Conservation (phyloP, 1,140 invertebrate species). For the Eupeodes corollae region DNA sequence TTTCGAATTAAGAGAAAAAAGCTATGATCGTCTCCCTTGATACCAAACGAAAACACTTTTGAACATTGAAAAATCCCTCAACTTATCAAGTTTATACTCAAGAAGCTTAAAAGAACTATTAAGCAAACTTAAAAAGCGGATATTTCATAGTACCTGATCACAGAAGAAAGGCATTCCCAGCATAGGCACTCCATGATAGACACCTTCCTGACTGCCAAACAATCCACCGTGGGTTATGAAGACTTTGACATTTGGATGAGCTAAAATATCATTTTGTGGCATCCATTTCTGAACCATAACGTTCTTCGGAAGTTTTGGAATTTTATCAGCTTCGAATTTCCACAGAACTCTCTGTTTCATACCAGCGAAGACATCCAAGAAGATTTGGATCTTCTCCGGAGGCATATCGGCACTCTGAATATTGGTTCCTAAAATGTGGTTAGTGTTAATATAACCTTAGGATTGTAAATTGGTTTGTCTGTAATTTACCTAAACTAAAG, state of each 20-base stretch:
- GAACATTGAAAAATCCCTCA: no score
- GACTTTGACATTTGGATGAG: conserved; percentile 43
- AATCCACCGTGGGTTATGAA: conserved; percentile 52
- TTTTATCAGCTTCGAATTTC: conserved; percentile 45
- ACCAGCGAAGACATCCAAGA: conserved; percentile 39
- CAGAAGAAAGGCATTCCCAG: conserved; percentile 47
- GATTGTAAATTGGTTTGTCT: not conserved
- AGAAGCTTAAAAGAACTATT: no score
- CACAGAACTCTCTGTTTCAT: conserved; percentile 47
- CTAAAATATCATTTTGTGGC: conserved; percentile 49
- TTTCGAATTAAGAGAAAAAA: no score
- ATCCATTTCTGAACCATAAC: conserved; percentile 48
- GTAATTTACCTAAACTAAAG: conserved; percentile 42
- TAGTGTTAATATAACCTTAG: no score
- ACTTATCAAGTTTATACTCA: no score
- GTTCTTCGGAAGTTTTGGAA: conserved; percentile 42
- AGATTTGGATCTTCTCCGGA: conserved; percentile 32
- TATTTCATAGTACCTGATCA: conserved; percentile 44
- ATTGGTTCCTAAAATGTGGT: conserved; percentile 19
- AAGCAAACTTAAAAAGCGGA: no score
- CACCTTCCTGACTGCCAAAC: conserved; percentile 46
- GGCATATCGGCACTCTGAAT: conserved; percentile 27
- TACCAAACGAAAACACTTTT: no score
- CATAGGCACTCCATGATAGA: conserved; percentile 47
- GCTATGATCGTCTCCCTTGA: no score